Evolutionary conservation across 2,113 vertebrate species (phyloP), one percentile per base, ranked within the genome.

Genomic region (Rhizomys pruinosus): DNA sequence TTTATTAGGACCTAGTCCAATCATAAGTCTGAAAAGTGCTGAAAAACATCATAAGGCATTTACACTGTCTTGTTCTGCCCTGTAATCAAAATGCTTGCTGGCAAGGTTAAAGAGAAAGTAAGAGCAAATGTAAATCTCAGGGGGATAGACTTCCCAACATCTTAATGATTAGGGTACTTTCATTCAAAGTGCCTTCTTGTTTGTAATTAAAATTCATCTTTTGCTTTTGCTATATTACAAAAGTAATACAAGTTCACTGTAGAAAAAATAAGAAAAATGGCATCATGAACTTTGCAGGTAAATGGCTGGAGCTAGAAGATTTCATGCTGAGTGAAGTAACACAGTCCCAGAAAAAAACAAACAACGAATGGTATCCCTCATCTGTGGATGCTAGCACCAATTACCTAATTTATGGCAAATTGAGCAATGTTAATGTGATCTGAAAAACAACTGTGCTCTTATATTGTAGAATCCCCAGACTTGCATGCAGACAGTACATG

Each of bases 31-130:
- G 86, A 17, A 87, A 89, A 55, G 55, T 92, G 94, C 42, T 94
- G 73, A 95, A 95, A 59, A 91, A 82, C 78, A 37, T 47, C 85
- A 19, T 84, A 63, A 87, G 57, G 68, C 55, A 39, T 92, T 94
- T 91, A 68, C 34, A 44, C 42, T 52, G 5, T 52, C 89, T 92
- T 3, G 0, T 74, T 81, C 37, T 61, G 74, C 29, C 25, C 19
- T 74, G 13, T 44, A 23, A 74, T 73, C 44, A 93, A 91, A 95
- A 91, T 73, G 71, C 25, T 91, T 34, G 0, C 47, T 74, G 90
- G 39, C 61, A 72, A 94, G 84, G 84, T 77, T 76, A 87, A 86
- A 87, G 4, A 71, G 86, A 89, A 91, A 92, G 61, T 59, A 89
- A 89, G 91, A 39, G 84, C 76, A 87, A 96, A 93, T 73, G 74